Base-by-base conservation (phyloP, 1,140 invertebrate genomes). In the Thereuonema tuberculata region DNA sequence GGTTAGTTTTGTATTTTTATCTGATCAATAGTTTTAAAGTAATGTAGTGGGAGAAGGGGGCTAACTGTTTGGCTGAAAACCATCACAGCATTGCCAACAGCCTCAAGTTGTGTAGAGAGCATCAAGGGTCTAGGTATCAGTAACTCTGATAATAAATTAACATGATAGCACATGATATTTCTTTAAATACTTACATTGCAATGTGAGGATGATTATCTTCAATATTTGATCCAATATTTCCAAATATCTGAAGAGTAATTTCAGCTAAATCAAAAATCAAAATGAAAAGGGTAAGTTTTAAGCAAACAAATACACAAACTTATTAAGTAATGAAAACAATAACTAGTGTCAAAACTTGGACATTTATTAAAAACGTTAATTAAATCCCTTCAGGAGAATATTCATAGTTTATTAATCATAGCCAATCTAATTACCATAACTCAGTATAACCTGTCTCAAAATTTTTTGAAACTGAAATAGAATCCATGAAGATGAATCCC, bases 231-330 rank as follows among this genome's bases (percentile, higher is more conserved):
- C 74, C 76, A 65, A 74, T 71, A 62, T 73, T 74, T 24, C 68
- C 68, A 48, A 77, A 71, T 48, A 76, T 75, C 63, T 76, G 75
- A 27, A 77, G 63, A n/a, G 75, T 70, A 17, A 71, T 63, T 65
- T 91, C 85, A 70, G 80, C 84, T 86, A n/a, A n/a, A n/a, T 68
- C n/a, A 67, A 66, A 48, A 49, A 50, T 49, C 61, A 50, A 62
- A 48, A 53, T 20, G 64, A 46, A 48, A 5, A 17, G 31, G 17
- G 5, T 27, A 46, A 43, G 21, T 58, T 47, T 29, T 27, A 28
- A 56, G 59, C 24, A 21, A 52, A 20, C 46, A 54, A 53, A 52
- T 15, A 17, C 2, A 55, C 14, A 59, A 15, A 26, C n/a, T n/a
- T 1, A 74, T 77, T 65, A 63, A 61, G 47, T 37, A 37, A 17